Base-by-base conservation (phyloP, 2,888 invertebrate species). In the Disparrhopalites patrizii region DNA sequence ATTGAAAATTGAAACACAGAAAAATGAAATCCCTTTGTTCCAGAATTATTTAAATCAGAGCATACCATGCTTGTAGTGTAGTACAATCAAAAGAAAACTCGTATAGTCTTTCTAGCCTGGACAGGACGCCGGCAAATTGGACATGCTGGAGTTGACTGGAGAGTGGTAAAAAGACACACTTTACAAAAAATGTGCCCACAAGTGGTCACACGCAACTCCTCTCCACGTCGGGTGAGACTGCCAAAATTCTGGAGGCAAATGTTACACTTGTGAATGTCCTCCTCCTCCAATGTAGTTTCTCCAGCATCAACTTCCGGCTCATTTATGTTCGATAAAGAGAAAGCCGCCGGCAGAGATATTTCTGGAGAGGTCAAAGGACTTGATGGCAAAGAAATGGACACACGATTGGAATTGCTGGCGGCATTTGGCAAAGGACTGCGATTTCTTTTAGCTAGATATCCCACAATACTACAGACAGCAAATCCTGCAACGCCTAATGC, bases 131-230 rank as follows among this genome's bases (percentile, higher is more conserved):
- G 36, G 18, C 58, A 58, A 28, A 40, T 43, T 2, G 58, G 58
- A n/a, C 58, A 58, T 3, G 58, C 40, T 25, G n/a, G n/a, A 8
- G 27, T 20, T 2, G 25, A 4, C n/a, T 36, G n/a, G 10, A 58
- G 43, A 18, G 43, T 43, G 20, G 18, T 3, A 28, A 43, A 58
- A 28, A 58, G 23, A n/a, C 58, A 58, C 2, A n/a, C 20, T 20
- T 58, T 18, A 18, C 58, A 58, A 27, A 31, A 58, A 2, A 58
- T 20, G 36, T 58, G 58, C 15, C 58, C 58, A 43, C 58, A 58
- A 15, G 58, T 40, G n/a, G 58, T 58, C 4, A 36, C 43, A 15
- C 43, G 58, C 8, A 58, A 20, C 4, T 58, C 58, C 43, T 36
- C 58, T 23, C 47, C 47, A 10, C 13, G 18, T 7, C n/a, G 20